Evolutionary conservation across 2,113 vertebrate genomes (phyloP), one percentile per base, ranked within the genome.

Genomic region (Motacilla tschutschensis): DNA sequence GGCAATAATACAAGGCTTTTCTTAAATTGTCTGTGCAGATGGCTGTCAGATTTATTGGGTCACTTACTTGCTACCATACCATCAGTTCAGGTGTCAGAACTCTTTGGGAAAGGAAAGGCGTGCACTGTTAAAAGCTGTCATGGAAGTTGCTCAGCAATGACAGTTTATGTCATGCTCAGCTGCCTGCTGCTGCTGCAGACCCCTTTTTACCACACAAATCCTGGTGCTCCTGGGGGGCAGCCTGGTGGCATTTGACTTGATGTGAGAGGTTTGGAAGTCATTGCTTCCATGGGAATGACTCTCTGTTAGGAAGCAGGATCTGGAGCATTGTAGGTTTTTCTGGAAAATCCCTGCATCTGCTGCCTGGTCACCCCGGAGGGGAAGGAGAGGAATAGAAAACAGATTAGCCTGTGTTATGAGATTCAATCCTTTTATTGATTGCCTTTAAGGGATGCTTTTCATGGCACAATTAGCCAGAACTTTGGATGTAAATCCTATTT

Each of bases 41-140:
- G 54, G n/a, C 48, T 80, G 51, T 82, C 44, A 4, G 2, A 82
- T 86, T 93, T 89, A 75, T 60, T 84, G 64, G 75, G 80, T 91
- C 70, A 70, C 63, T 85, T 79, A 38, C 65, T 75, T 73, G 63
- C 55, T 83, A 62, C 55, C 47, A 5, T 75, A 76, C 82, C 43
- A 62, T 92, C 55, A 69, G 22, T 70, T 65, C 81, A 63, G 17
- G 43, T 81, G 43, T 36, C 54, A 83, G 74, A 83, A 38, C 70
- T 79, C 33, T 44, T 33, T 21, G 25, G 60, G 41, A 81, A 65
- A 72, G 33, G 38, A 79, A 76, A 72, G 41, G 18, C 0, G 0
- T 63, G 33, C 12, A 10, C 22, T 29, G 28, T 79, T 91, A 66
- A 79, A 92, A 79, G 48, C 36, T 66, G 82, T 79, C 51, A 35